These are phyloP conservation scores for Lontra canadensis DNA, from an alignment of 2,113 vertebrate species.

Conservation along the genomic window DNA sequence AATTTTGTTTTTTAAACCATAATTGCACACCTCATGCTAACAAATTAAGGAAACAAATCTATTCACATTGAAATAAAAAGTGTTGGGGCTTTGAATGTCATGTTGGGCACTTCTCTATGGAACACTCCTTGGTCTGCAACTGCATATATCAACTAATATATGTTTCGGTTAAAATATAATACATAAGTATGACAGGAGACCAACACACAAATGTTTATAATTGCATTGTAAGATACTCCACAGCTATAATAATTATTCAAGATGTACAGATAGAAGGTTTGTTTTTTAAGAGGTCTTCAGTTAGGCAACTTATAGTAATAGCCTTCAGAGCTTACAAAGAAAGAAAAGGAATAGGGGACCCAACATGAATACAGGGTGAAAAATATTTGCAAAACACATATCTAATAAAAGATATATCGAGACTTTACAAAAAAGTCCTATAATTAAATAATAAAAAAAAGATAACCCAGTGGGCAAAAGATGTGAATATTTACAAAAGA, in stretches of 20 bases:
- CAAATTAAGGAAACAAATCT: slow-evolving; percentile 79
- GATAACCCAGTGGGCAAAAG: background rate
- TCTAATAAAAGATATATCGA: background rate
- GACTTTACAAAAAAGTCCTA: background rate
- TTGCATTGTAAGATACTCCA: background rate
- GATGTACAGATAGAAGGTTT: background rate
- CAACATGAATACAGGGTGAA: background rate
- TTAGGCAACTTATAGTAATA: slow-evolving; percentile 54
- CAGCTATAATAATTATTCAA: slow-evolving; percentile 43
- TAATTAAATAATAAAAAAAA: background rate
- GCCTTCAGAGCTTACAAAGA: slow-evolving; percentile 10
- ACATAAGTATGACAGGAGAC: background rate
- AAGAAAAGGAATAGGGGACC: background rate
- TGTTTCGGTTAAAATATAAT: slow-evolving; percentile 57
- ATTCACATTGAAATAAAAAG: slow-evolving; percentile 69
- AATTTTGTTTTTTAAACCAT: slow-evolving; percentile 72
- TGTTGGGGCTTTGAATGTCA: slow-evolving; percentile 71
- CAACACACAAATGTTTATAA: background rate
- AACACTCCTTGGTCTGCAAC: slow-evolving; percentile 60
- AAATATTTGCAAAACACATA: background rate
- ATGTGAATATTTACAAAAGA: background rate
- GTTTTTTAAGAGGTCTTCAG: background rate
- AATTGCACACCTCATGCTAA: slow-evolving; percentile 67
- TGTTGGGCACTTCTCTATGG: slow-evolving; percentile 71
- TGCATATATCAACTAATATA: slow-evolving; percentile 25